Conservation (phyloP, 2,797 vertebrate genomes). For the Crenuchus spilurus region DNA sequence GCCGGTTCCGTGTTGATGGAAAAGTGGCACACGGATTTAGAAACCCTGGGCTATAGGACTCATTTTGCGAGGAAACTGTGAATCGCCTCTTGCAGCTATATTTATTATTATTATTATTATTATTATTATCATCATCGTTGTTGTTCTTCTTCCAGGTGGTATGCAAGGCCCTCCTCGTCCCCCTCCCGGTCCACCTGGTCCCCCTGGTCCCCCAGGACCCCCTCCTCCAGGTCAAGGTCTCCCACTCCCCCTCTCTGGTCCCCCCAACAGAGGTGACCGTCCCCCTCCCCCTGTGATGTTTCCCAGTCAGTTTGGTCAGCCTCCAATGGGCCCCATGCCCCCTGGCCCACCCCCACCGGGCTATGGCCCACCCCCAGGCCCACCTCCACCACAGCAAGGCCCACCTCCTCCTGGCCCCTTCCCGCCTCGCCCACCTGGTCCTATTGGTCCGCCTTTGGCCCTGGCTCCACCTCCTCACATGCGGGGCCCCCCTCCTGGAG, state of each 20-base stretch:
- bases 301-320: conserved; percentile 96
- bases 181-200: conserved; percentile 93
- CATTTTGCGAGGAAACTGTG: too few relatives aligned
- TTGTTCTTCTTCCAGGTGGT: conserved; percentile 62
- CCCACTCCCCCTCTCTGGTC: conserved; percentile 90
- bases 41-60: too few relatives aligned
- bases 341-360: conserved; percentile 96
- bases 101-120: not conserved
- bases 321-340: conserved; percentile 85
- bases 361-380: conserved; percentile 89
- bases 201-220: conserved; percentile 89
- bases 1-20: too few relatives aligned
- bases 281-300: conserved; percentile 96
- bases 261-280: conserved; percentile 94
- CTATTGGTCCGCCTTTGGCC: conserved; percentile 92
- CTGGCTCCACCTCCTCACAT: conserved; percentile 95
- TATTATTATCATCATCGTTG: not conserved
- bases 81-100: too few relatives aligned
- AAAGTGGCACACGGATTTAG: too few relatives aligned
- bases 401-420: conserved; percentile 93
- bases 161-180: conserved; percentile 90
- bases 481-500: conserved; percentile 94
- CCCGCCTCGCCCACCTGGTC: conserved; percentile 92
- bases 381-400: conserved; percentile 88
- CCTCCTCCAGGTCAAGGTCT: conserved; percentile 93